Base-by-base conservation (phyloP, 1,140 invertebrate species). In the Thereuonema tuberculata region DNA sequence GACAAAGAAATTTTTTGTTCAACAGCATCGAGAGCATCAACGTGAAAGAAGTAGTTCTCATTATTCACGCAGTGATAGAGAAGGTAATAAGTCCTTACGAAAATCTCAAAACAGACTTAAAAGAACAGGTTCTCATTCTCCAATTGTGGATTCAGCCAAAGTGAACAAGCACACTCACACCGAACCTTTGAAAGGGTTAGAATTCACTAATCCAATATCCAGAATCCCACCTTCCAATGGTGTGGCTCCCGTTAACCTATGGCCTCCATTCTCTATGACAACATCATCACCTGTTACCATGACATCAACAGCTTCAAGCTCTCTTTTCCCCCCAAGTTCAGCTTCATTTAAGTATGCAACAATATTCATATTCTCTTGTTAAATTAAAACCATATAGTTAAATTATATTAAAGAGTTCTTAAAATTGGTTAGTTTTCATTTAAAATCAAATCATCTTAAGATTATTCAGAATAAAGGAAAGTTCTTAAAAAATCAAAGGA, bases 1-100 rank as follows among this genome's bases (percentile, higher is more conserved):
- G 56, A 88, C 87, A 84, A 83, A 87, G 67, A 85, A 85, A 66
- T 75, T 80, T 2, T 82, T 88, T 78, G 74, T 85, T 12, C 82
- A 84, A 64, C 81, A 81, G 56, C 83, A 86, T 66, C 76, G 79
- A 3, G 79, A 84, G 62, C 72, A 79, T n/a, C 71, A 81, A 20
- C 77, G 72, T 1, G 77, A 71, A 48, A 9, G 48, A 9, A 50
- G 48, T 24, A 20, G 48, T 9, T 14, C 21, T 50, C 48, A 50
- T 21, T 50, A 9, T 24, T 9, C 48, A 12, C 21, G 48, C 21
- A 50, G 48, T 50, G 48, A 50, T 50, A 17, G 48, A 78, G 76
- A 58, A 47, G 53, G 50, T 53, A 43, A 15, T 79, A 78, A 49
- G 73, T 71, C 71, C 14, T 75, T 74, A 53, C 56, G 71, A 9